These are phyloP conservation scores for Acipenser oxyrinchus DNA, from an alignment of 2,797 vertebrate species.

Conservation along the genomic window DNA sequence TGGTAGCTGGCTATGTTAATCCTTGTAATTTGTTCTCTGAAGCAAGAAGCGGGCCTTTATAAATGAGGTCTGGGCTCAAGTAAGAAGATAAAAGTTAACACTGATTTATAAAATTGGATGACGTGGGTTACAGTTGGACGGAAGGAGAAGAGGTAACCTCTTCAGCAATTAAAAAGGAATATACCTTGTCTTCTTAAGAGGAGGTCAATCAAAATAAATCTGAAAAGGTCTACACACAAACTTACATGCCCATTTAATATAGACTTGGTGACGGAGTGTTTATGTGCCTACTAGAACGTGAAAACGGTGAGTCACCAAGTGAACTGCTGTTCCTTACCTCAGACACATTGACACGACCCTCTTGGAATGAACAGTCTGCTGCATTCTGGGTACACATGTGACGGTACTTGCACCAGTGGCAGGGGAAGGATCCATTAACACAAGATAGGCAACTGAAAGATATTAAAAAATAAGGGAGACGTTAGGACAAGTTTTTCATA, in stretches of 20 bases:
- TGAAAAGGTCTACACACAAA: slow-evolving; percentile 15
- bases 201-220: slow-evolving; percentile 4
- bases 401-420: slow-evolving; percentile 94
- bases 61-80: slow-evolving; percentile 9
- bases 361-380: slow-evolving; percentile 84
- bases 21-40: slow-evolving; percentile 15
- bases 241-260: neutral
- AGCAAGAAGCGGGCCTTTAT: slow-evolving; percentile 7
- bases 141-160: slow-evolving; percentile 17
- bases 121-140: slow-evolving; percentile 19
- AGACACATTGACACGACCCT: slow-evolving; percentile 82
- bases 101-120: neutral
- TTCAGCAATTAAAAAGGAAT: slow-evolving; percentile 21
- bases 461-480: too few species aligned
- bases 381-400: slow-evolving; percentile 90
- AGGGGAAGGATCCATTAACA: slow-evolving; percentile 84
- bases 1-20: slow-evolving; percentile 12
- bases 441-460: slow-evolving; percentile 78
- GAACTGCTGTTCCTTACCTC: slow-evolving; percentile 61
- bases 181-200: too few species aligned
- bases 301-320: neutral
- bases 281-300: neutral
- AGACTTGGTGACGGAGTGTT: neutral
- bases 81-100: slow-evolving; percentile 15
- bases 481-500: too few species aligned